Conservation (phyloP, 2,888 invertebrate genomes). For the Drosophila monieri region DNA sequence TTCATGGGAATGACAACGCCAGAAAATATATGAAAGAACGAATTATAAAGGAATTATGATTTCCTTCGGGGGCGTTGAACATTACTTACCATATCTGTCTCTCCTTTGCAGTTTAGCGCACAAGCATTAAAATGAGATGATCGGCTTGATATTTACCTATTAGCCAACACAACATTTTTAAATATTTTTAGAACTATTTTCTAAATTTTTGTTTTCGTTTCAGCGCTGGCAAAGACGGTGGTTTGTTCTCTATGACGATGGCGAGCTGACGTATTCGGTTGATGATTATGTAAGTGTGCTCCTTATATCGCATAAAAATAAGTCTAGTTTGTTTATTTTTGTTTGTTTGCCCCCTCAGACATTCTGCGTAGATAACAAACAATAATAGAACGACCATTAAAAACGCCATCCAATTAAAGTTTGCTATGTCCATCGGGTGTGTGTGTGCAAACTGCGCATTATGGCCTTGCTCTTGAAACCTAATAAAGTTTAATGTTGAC, state of each 20-base stretch:
- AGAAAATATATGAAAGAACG: conserved; percentile 54
- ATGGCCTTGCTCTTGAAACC: conserved; percentile 11
- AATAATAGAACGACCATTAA: neutral
- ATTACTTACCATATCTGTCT: conserved; percentile 35
- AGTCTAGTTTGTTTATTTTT: neutral
- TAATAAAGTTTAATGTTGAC: neutral
- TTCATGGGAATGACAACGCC: conserved; percentile 50
- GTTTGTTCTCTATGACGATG: conserved; percentile 99
- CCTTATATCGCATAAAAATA: neutral
- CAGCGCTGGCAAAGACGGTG: conserved; percentile 99
- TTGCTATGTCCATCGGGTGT: neutral
- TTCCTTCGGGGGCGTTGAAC: conserved; percentile 52
- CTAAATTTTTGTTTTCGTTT: conserved; percentile 16
- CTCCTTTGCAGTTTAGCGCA: neutral
- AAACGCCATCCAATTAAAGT: neutral
- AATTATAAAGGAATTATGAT: conserved; percentile 64
- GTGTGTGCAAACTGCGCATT: neutral
- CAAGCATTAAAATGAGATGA: neutral
- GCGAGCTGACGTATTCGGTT: conserved; percentile 97
- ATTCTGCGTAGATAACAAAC: conserved; percentile 1
- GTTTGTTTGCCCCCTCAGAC: neutral
- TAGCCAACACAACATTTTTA: neutral
- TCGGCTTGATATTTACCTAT: neutral
- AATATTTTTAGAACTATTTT: neutral
- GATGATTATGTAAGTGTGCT: conserved; percentile 97